Conservation (phyloP, 23 tunicate species). For the Ciona savignyi region DNA sequence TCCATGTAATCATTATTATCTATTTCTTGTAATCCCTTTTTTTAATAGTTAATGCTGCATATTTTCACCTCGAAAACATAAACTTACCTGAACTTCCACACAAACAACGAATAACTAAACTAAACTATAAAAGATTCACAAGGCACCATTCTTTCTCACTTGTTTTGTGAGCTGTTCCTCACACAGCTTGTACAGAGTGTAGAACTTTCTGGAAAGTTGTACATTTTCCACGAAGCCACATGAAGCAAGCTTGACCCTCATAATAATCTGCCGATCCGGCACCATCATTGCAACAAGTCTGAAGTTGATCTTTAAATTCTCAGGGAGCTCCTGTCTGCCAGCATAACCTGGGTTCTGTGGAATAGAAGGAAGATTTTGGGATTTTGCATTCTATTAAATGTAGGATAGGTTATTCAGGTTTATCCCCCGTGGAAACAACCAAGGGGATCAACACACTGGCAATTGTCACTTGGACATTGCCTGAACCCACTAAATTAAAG, state of each 20-base stretch:
- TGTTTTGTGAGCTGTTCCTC: constrained; percentile 98
- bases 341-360: constrained; percentile 95
- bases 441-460: no score
- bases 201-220: constrained; percentile 91
- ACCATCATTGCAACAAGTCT: constrained; percentile 98
- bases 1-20: no score
- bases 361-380: no score
- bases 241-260: constrained; percentile 92
- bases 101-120: background rate
- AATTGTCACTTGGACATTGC: no score
- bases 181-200: constrained; percentile 91
- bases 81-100: background rate
- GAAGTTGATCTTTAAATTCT: constrained; percentile 90
- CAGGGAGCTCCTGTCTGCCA: constrained; percentile 94
- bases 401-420: no score
- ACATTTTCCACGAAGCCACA: constrained; percentile 91
- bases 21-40: no score
- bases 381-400: no score
- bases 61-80: no score
- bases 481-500: no score
- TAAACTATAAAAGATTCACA: no score
- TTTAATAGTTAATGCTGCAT: no score
- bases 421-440: no score
- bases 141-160: constrained; percentile 34
- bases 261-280: constrained; percentile 96